phyloP scores from a whole-genome alignment of 2,113 vertebrate genomes.

The Cyrtonyx montezumae region DNA sequence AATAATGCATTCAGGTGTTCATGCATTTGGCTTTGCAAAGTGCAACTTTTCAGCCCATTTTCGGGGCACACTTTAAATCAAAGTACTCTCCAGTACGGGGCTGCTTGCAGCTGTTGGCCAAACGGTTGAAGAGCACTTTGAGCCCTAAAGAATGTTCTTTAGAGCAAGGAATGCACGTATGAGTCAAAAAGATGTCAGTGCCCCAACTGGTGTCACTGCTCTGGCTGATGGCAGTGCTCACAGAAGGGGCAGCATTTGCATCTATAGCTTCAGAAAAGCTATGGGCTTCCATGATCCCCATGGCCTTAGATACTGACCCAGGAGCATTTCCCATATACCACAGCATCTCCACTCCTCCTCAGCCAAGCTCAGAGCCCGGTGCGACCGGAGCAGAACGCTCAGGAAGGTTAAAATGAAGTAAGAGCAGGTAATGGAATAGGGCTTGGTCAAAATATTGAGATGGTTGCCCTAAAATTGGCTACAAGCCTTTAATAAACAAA shows the following conservation, averaged over 20 bases:
- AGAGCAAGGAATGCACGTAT: accelerated
- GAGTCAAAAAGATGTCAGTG: background rate
- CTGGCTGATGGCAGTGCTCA: accelerated
- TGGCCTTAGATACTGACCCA: background rate
- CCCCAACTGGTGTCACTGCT: background rate
- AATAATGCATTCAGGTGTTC: accelerated
- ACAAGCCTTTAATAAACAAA: background rate
- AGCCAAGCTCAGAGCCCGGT: background rate
- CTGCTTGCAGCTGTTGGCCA: background rate
- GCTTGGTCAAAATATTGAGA: background rate
- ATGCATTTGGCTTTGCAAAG: background rate
- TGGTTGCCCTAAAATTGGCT: background rate
- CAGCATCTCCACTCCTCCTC: accelerated
- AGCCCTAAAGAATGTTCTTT: accelerated
- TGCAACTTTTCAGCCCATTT: background rate
- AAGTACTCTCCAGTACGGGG: accelerated
- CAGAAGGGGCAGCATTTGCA: background rate
- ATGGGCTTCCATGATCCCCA: background rate
- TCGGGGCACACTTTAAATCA: background rate
- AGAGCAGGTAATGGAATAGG: background rate
- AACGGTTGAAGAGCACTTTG: background rate
- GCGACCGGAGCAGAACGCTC: accelerated
- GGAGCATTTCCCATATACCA: background rate
- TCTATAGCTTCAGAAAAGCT: background rate
- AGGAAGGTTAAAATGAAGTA: background rate